These are phyloP conservation scores for Vireo griseus DNA, from an alignment of 2,797 vertebrate genomes.

Conservation along the genomic window DNA sequence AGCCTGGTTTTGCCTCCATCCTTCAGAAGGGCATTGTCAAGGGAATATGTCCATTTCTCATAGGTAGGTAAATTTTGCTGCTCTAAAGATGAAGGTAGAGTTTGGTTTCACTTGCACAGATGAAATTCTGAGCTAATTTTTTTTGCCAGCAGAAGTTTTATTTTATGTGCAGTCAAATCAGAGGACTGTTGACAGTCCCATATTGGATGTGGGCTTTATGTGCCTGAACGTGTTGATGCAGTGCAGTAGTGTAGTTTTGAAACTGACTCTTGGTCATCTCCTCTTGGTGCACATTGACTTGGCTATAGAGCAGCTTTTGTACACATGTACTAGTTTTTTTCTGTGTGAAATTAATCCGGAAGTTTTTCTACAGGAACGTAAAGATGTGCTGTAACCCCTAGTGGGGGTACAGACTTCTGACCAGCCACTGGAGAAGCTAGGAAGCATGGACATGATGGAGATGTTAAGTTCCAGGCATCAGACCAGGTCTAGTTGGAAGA, in stretches of 20 bases:
- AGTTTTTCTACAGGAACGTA: not conserved
- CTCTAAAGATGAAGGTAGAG: not conserved
- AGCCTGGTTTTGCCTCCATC: not conserved
- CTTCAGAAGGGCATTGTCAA: rapidly evolving
- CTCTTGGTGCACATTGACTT: not conserved
- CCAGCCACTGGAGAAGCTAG: not conserved
- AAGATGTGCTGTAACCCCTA: not conserved
- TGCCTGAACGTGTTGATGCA: not conserved
- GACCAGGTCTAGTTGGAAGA: not conserved
- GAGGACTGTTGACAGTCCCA: not conserved
- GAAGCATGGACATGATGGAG: not conserved
- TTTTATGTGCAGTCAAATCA: not conserved
- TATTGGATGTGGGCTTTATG: not conserved
- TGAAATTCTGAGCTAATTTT: not conserved
- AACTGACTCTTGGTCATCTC: not conserved
- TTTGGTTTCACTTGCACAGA: not conserved
- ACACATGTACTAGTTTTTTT: not conserved
- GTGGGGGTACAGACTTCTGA: not conserved
- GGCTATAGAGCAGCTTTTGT: not conserved
- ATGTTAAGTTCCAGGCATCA: not conserved
- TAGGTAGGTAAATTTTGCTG: not conserved
- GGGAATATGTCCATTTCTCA: not conserved
- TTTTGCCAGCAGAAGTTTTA: not conserved
- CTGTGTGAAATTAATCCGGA: not conserved
- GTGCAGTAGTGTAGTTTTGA: not conserved